Base-by-base conservation (phyloP, 2,797 vertebrate genomes). In the Danio albolineatus region DNA sequence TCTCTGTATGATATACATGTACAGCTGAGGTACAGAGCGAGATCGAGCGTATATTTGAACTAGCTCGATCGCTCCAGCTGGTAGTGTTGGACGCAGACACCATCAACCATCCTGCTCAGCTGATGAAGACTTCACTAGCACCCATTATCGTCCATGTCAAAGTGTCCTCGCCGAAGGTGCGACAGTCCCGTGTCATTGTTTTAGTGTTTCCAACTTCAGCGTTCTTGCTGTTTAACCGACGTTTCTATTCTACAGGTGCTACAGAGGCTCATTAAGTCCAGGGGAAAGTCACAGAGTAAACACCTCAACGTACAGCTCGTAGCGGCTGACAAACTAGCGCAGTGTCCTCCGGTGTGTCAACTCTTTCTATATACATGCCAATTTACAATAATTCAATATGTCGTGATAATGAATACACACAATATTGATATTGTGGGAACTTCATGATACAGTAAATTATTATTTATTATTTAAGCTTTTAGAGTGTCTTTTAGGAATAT, bases 281-380 rank as follows among this genome's bases (percentile, higher is more conserved):
- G 97, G 93, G 97, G 97, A 85, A 99, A 99, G 81, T 98, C 97
- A 46, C 97, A 99, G 89, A 99, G 97, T 89, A 99, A 98, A 95
- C 97, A 98, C 89, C 94, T 99, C 90, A 99, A 99, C 9, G 97
- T 99, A 78, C 97, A 98, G 91, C 94, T 99, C 56, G 97, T 99
- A 89, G 97, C 97, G 78, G 97, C 97, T 9, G 97, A 98, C 89
- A 99, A 99, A 93, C 90, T 99, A 82, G 96, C 97, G 83, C 97
- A 99, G 72, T 99, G 97, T 89, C 97, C 97, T 39, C 97, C 97
- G 41, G 97, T 99, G 92, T 93, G 95, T 94, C 82, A 9, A 61
- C n/a, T 17, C 38, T n/a, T 46, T n/a, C n/a, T n/a, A 44, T 41
- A 59, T 43, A 73, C 5, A 12, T 17, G 28, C n/a, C n/a, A 28